phyloP scores from a whole-genome alignment of 2,888 invertebrate species.

The Drosophila differens region DNA sequence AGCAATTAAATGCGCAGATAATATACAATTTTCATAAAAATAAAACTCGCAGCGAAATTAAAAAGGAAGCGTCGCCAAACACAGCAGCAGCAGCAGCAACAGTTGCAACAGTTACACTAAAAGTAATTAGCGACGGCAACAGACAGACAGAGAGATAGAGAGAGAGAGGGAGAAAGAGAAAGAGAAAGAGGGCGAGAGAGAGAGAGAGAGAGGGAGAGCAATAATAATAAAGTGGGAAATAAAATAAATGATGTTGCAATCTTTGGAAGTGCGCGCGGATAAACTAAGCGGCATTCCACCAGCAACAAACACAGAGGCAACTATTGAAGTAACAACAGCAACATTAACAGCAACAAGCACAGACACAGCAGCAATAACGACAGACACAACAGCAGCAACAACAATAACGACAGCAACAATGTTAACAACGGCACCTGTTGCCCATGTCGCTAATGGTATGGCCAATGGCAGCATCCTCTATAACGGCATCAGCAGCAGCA shows the following conservation, averaged over 20 bases:
- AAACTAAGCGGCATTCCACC: slow-evolving; percentile 79
- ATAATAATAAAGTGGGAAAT: slow-evolving; percentile 59
- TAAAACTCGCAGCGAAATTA: slow-evolving; percentile 71
- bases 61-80: slow-evolving; percentile 72
- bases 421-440: slow-evolving; percentile 80
- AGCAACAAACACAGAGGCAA: slow-evolving; percentile 44
- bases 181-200: slow-evolving; percentile 3
- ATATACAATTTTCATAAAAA: slow-evolving; percentile 77
- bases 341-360: slow-evolving; percentile 16
- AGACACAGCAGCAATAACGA: slow-evolving; percentile 41
- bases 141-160: slow-evolving; percentile 8
- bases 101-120: slow-evolving; percentile 55
- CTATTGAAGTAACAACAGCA: slow-evolving; percentile 37
- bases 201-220: slow-evolving; percentile 24
- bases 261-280: slow-evolving; percentile 83
- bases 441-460: slow-evolving; percentile 72
- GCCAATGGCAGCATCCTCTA: slow-evolving; percentile 62
- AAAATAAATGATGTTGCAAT: slow-evolving; percentile 84
- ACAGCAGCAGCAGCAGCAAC: slow-evolving; percentile 43
- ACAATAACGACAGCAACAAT: slow-evolving; percentile 61
- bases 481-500: slow-evolving; percentile 56
- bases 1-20: slow-evolving; percentile 60
- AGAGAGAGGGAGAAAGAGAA: slow-evolving; percentile 7
- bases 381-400: slow-evolving; percentile 40
- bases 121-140: slow-evolving; percentile 70